Evolutionary conservation across 2,797 vertebrate species (phyloP).

Genomic region (Chromobotia macracanthus): DNA sequence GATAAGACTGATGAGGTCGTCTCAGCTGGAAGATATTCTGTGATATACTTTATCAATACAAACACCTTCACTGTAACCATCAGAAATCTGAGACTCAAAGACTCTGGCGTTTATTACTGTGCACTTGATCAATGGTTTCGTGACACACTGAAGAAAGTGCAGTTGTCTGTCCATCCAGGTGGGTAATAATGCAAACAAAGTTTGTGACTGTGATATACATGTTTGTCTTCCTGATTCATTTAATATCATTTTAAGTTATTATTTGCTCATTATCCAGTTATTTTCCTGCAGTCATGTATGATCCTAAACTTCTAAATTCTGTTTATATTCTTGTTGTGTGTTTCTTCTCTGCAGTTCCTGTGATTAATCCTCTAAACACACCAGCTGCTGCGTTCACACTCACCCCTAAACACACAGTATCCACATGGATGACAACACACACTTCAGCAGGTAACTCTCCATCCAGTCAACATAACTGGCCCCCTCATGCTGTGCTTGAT

Average conservation of each 20-base stretch:
- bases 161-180: conserved; percentile 44
- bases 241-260: too few species aligned
- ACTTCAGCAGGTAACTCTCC: too few species aligned
- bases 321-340: not conserved
- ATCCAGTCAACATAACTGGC: not conserved
- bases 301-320: too few species aligned
- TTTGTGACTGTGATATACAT: too few species aligned
- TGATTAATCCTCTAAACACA: not conserved
- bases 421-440: too few species aligned
- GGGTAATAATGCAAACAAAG: not conserved
- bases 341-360: not conserved
- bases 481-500: too few species aligned
- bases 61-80: conserved; percentile 35
- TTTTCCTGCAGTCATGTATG: too few species aligned
- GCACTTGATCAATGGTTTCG: not conserved
- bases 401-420: too few species aligned
- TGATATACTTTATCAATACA: not conserved
- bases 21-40: conserved; percentile 35
- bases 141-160: conserved; percentile 3
- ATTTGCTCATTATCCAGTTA: too few species aligned
- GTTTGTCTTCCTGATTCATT: too few species aligned
- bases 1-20: not conserved
- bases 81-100: conserved; percentile 27
- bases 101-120: conserved; percentile 56
- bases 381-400: too few species aligned